Evolutionary conservation across 2,113 vertebrate genomes (phyloP), one percentile per base, ranked within the genome.

Genomic region (Erpornis zantholeuca): DNA sequence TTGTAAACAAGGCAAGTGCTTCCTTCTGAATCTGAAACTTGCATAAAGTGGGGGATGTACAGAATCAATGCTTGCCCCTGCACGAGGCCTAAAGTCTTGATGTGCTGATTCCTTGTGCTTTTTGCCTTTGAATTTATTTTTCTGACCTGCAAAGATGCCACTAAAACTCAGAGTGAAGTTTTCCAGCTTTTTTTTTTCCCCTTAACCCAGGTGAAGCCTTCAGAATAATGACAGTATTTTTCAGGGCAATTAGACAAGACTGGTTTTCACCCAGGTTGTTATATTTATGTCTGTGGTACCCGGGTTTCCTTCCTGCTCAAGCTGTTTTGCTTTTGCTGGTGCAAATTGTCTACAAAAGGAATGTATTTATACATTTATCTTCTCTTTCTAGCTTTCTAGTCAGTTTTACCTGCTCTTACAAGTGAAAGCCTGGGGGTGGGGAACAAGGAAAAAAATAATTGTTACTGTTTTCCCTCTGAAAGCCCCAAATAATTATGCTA

Each of bases 41-140:
- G 27, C 2, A 4, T 49, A 8, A 92, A 92, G 54, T 76, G 49
- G 61, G n/a, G 49, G 60, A 49, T 54, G 82, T 42, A 64, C 22
- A 54, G 79, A 75, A 93, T 61, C 69, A 60, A 60, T 64, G 83
- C 44, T 87, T 85, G 59, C 16, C 90, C 82, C 61, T 56, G 40
- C 81, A 56, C 16, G 29, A 78, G 49, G 20, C 72, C 85, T 92
- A 65, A 92, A 86, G 56, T 90, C 54, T 70, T 21, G 18, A 80
- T 59, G 53, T 5, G 12, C 77, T 52, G 40, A 54, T 94, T 97
- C 71, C 59, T 86, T 76, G 69, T 87, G 89, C 15, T 35, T 96
- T 94, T 93, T 96, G 61, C 35, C 85, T 69, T 88, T 73, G 52
- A 79, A 91, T 94, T 94, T 86, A 75, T 93, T 97, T 96, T 94